These are phyloP conservation scores for Myotis findleyi DNA, from an alignment of 2,797 vertebrate genomes.

Conservation along the genomic window DNA sequence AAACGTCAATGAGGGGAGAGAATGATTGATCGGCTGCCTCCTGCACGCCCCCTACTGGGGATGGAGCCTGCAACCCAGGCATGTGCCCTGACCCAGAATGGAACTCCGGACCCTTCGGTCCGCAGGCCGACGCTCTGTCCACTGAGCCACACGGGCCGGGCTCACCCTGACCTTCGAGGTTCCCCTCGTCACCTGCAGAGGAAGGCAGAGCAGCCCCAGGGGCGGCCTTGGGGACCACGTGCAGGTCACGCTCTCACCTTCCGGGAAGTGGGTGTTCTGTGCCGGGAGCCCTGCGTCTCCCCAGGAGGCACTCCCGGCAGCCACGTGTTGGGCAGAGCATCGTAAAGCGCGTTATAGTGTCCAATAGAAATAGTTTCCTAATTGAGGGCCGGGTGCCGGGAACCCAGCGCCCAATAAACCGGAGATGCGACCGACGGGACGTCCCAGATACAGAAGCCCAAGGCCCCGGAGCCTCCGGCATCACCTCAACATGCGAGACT, in stretches of 20 bases:
- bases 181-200: background rate
- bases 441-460: background rate
- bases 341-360: background rate
- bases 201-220: background rate
- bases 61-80: no score
- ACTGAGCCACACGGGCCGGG: no score
- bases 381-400: background rate
- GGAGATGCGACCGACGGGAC: background rate
- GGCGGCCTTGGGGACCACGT: background rate
- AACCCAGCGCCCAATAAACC: background rate
- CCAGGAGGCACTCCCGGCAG: background rate
- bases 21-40: no score
- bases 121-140: no score
- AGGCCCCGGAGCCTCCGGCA: background rate
- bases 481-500: background rate
- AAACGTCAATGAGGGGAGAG: no score
- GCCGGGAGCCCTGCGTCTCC: background rate
- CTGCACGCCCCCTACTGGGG: no score
- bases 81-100: fast-evolving
- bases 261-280: background rate
- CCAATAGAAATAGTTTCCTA: background rate
- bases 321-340: background rate
- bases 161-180: no score
- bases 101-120: no score
- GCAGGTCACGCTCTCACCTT: background rate